Evolutionary conservation across 2,113 vertebrate species (phyloP).

Genomic region (Chaetodon auriga): DNA sequence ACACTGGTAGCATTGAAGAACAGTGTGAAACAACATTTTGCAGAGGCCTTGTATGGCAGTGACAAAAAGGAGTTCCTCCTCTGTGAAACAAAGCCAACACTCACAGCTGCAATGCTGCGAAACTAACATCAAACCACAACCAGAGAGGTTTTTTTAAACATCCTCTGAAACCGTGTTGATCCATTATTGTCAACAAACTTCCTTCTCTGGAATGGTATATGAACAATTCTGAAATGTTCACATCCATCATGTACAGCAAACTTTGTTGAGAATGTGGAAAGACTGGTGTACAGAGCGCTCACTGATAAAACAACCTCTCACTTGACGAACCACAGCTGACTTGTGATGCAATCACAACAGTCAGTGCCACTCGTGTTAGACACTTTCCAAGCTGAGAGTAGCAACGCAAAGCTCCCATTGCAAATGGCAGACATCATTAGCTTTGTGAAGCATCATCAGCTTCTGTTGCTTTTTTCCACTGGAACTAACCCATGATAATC

Average conservation of each 20-base stretch:
- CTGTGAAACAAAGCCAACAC: conserved; percentile 1
- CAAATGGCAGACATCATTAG: conserved; percentile 66
- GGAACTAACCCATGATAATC: conserved; percentile 45
- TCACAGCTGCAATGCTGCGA: conserved; percentile 2
- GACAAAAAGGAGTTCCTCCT: neutral
- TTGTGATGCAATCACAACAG: conserved; percentile 17
- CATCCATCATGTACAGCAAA: neutral
- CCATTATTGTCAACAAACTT: neutral
- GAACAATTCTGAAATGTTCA: neutral
- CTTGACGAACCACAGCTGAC: neutral
- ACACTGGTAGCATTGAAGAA: neutral
- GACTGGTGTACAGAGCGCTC: neutral
- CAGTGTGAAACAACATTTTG: conserved; percentile 9
- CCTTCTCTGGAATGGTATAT: neutral
- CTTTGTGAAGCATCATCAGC: conserved; percentile 54
- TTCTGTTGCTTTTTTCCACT: conserved; percentile 22
- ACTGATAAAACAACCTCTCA: neutral
- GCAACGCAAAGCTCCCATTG: conserved; percentile 13
- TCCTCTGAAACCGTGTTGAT: neutral
- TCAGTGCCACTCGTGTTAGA: conserved; percentile 9
- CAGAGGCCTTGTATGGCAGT: neutral
- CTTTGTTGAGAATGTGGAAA: neutral
- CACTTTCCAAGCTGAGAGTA: conserved; percentile 5
- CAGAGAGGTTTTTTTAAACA: neutral
- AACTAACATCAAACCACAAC: neutral